Evolutionary conservation across 1,140 invertebrate genomes (phyloP).

Genomic region (Trigoniulus corallinus): DNA sequence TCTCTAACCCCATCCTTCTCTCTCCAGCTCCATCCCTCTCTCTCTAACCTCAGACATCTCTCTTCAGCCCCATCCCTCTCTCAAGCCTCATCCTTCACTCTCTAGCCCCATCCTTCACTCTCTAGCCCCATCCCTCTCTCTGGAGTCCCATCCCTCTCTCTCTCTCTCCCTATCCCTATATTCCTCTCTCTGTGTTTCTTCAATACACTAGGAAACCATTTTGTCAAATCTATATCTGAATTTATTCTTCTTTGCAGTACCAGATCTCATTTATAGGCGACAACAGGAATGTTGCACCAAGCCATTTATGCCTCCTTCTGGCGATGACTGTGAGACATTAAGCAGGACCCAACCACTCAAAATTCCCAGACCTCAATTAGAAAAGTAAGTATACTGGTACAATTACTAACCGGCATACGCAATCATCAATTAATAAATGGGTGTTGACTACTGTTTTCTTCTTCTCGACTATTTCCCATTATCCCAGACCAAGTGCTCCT

Average conservation of each 20-base stretch:
- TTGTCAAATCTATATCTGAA: neutral
- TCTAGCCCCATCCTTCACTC: too few species aligned
- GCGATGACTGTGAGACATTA: neutral
- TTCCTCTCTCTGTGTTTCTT: too few species aligned
- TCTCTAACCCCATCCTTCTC: too few species aligned
- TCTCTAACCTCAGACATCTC: too few species aligned
- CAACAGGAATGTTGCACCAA: conserved; percentile 1
- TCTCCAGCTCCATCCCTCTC: too few species aligned
- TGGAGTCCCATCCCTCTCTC: too few species aligned
- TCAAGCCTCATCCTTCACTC: too few species aligned
- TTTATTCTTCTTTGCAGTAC: conserved; percentile 2
- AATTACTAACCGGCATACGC: too few species aligned
- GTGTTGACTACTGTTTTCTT: neutral
- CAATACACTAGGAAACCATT: neutral
- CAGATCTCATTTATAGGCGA: conserved; percentile 8
- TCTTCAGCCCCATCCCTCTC: too few species aligned
- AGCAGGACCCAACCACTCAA: neutral
- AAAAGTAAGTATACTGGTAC: neutral
- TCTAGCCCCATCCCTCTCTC: too few species aligned
- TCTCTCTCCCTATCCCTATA: too few species aligned
- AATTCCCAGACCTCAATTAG: conserved; percentile 7
- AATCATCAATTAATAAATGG: too few species aligned
- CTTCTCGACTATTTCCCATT: neutral
- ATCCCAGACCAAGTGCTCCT: conserved; percentile 2
- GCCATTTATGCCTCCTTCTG: neutral